Evolutionary conservation across 2,888 invertebrate genomes (phyloP), one percentile per base, ranked within the genome.

Genomic region (Carpatolechia fugitivella): DNA sequence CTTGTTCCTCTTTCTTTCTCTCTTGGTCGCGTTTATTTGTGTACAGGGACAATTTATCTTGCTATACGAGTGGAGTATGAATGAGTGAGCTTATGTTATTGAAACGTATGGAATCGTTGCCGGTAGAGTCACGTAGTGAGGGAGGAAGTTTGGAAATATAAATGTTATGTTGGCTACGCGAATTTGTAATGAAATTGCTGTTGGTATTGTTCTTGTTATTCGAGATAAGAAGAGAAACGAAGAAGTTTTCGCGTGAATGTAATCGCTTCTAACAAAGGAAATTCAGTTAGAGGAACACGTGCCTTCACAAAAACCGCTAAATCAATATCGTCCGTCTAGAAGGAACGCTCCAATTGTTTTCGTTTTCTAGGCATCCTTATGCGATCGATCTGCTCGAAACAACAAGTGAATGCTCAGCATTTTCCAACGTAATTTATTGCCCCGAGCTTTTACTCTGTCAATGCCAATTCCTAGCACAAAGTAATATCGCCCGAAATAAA

Each of bases 31-130:
- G 78, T 82, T 81, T 86, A 85, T 87, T 86, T 85, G 84, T 85
- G 78, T 82, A 77, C 76, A 65, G 72, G 74, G 78, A 85, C 82
- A 82, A 89, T 89, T 85, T 85, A 86, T 88, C 87, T 88, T 87
- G 68, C 71, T 78, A 83, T 80, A 82, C 83, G 78, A 80, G 74
- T 70, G 64, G 73, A 69, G 77, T 82, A 83, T 87, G 85, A 86
- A 86, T 88, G 86, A 83, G 79, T 79, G 72, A 80, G 81, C 78
- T 79, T 81, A 81, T 73, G 75, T 72, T 74, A 79, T 76, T 76
- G 72, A 73, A 69, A 78, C 72, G 70, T 72, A 74, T 75, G 69
- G 66, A 78, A 78, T 72, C 70, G 72, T 72, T 68, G 65, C 70
- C 63, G 68, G 56, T 59, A 63, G 59, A 53, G 60, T 62, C 63